A percentile compares a stretch with the other conserved stretches of the same genome.
phyloP scores from a whole-genome alignment of 2,797 vertebrate species.

The Brotogeris chrysoptera region DNA sequence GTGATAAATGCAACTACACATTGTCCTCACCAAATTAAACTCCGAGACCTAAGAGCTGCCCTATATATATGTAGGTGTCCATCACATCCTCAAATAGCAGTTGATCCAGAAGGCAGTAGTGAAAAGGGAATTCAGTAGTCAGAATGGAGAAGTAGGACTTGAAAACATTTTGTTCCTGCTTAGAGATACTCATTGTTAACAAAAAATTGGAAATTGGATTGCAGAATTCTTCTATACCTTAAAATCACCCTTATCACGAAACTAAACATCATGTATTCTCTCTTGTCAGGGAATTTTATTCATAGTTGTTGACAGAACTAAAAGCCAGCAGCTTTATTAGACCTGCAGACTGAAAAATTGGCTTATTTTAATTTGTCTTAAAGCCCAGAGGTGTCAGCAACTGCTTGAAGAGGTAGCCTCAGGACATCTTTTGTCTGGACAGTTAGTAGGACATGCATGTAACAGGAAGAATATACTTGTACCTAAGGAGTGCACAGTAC shows the following conservation, averaged over 20 bases:
- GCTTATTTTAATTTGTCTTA: slow-evolving; percentile 28
- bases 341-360: slow-evolving; percentile 36
- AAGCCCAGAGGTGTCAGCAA: slow-evolving; percentile 5
- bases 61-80: neutral
- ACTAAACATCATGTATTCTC: slow-evolving; percentile 16
- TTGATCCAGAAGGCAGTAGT: neutral
- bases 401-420: slow-evolving; percentile 44
- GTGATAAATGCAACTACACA: neutral
- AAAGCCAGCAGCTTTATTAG: slow-evolving; percentile 37
- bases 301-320: neutral
- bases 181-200: neutral
- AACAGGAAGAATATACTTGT: neutral
- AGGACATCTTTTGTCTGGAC: slow-evolving; percentile 38
- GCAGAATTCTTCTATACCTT: slow-evolving; percentile 8
- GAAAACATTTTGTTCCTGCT: neutral
- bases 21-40: neutral
- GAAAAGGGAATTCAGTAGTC: neutral
- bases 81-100: neutral
- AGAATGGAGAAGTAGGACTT: neutral
- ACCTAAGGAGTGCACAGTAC: neutral
- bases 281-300: slow-evolving; percentile 25
- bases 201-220: neutral
- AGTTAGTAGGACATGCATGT: neutral
- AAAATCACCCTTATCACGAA: slow-evolving; percentile 34
- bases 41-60: neutral